Conservation (phyloP, 2,888 invertebrate genomes). For the Troides aeacus region DNA sequence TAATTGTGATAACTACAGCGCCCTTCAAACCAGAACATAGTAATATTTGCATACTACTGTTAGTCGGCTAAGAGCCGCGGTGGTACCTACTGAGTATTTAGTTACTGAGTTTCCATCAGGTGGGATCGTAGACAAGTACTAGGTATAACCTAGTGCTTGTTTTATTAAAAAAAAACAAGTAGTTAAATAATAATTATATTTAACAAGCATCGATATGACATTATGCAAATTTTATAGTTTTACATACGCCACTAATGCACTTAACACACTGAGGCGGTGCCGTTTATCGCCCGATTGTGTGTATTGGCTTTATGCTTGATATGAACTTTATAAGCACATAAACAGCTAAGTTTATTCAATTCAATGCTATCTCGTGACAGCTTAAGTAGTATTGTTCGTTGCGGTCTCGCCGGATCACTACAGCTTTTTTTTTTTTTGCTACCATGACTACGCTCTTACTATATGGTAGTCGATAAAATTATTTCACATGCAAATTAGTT, state of each 20-base stretch:
- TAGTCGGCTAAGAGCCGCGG: no score
- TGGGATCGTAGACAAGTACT: no score
- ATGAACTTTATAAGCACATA: slow-evolving; percentile 17
- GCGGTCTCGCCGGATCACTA: not conserved
- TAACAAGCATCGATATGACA: slow-evolving; percentile 26
- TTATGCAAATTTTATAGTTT: slow-evolving; percentile 30
- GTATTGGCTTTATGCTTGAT: slow-evolving; percentile 9
- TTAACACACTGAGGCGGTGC: slow-evolving; percentile 28
- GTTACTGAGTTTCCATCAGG: no score
- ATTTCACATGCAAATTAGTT: not conserved
- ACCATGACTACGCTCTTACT: not conserved
- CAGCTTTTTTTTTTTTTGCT: not conserved
- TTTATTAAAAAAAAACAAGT: no score
- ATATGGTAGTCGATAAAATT: not conserved
- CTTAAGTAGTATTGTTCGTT: slow-evolving; percentile 8
- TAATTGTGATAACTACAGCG: no score
- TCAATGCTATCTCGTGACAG: not conserved
- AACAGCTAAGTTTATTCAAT: slow-evolving; percentile 17
- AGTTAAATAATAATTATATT: no score
- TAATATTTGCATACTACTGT: no score
- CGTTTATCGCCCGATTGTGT: slow-evolving; percentile 24
- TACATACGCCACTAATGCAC: slow-evolving; percentile 28
- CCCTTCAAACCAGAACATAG: no score
- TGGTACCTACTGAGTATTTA: no score
- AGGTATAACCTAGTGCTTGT: no score